phyloP scores from a whole-genome alignment of 2,797 vertebrate species.

The Allobates femoralis region DNA sequence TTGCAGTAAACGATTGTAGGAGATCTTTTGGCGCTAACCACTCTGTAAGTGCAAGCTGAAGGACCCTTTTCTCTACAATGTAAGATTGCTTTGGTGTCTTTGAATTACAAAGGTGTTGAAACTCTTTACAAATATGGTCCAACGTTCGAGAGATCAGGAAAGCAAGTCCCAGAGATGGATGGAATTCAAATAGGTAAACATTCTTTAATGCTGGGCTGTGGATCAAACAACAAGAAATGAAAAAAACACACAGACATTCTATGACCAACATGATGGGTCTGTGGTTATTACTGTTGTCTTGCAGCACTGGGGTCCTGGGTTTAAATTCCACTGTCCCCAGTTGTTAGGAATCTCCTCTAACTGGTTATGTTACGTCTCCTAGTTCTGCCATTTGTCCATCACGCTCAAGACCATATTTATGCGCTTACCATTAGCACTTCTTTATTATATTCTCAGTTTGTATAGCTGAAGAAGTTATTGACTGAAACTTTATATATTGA shows the following conservation, averaged over 20 bases:
- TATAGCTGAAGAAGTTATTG: too few relatives aligned
- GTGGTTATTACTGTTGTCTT: too few relatives aligned
- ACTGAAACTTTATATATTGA: too few relatives aligned
- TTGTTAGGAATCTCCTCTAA: too few relatives aligned
- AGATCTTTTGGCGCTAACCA: constrained; percentile 68
- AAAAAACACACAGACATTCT: neutral
- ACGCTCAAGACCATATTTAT: too few relatives aligned
- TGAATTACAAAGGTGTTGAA: constrained; percentile 69
- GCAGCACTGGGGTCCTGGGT: too few relatives aligned
- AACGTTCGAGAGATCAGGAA: constrained; percentile 71
- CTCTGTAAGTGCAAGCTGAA: constrained; percentile 70
- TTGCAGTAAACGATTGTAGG: constrained; percentile 71
- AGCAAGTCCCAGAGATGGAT: constrained; percentile 78
- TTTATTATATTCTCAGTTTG: too few relatives aligned
- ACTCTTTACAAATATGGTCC: constrained; percentile 70
- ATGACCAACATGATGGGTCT: too few relatives aligned
- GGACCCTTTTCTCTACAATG: constrained; percentile 70
- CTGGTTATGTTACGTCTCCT: too few relatives aligned
- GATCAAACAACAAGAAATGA: constrained; percentile 36
- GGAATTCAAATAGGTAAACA: constrained; percentile 78
- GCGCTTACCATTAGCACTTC: too few relatives aligned
- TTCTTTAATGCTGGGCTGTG: constrained; percentile 75
- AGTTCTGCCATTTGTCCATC: too few relatives aligned
- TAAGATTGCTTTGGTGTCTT: constrained; percentile 65
- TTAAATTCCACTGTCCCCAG: too few relatives aligned